These are phyloP conservation scores for Acleris laterana DNA, from an alignment of 2,888 invertebrate species.

Conservation along the genomic window DNA sequence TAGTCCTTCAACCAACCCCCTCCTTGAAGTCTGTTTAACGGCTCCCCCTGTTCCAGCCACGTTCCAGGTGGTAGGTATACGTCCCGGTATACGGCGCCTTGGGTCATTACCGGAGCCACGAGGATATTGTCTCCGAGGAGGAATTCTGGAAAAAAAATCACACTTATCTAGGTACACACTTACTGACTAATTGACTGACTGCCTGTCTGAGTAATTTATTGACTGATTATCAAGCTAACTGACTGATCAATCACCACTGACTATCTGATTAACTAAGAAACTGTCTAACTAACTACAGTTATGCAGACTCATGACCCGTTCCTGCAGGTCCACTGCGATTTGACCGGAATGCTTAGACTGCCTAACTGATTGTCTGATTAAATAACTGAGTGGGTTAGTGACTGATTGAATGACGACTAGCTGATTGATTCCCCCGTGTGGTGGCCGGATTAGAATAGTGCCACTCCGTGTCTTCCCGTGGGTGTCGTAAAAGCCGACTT, in stretches of 20 bases:
- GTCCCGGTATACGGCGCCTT: slow-evolving; percentile 79
- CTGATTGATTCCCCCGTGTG: too few relatives aligned
- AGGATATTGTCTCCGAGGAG: slow-evolving; percentile 88
- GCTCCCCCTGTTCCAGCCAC: slow-evolving; percentile 83
- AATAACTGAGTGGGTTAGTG: background rate
- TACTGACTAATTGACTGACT: background rate
- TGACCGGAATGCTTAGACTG: too few relatives aligned
- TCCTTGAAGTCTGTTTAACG: slow-evolving; percentile 44
- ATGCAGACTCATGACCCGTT: too few relatives aligned
- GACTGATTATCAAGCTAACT: background rate
- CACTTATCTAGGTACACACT: slow-evolving; percentile 7
- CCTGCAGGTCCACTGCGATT: too few relatives aligned
- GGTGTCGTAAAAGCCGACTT: too few relatives aligned
- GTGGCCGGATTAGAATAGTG: too few relatives aligned
- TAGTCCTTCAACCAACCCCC: slow-evolving; percentile 84
- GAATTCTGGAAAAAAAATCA: slow-evolving; percentile 79
- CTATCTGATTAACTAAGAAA: too few relatives aligned
- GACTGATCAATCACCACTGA: too few relatives aligned
- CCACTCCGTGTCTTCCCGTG: too few relatives aligned
- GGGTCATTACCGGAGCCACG: slow-evolving; percentile 87
- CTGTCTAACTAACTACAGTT: too few relatives aligned
- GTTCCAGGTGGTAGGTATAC: slow-evolving; percentile 87
- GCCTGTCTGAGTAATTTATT: background rate
- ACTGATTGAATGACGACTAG: background rate
- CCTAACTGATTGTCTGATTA: too few relatives aligned